Evolutionary conservation across 2,113 vertebrate genomes (phyloP).

Genomic region (Holacanthus passer): DNA sequence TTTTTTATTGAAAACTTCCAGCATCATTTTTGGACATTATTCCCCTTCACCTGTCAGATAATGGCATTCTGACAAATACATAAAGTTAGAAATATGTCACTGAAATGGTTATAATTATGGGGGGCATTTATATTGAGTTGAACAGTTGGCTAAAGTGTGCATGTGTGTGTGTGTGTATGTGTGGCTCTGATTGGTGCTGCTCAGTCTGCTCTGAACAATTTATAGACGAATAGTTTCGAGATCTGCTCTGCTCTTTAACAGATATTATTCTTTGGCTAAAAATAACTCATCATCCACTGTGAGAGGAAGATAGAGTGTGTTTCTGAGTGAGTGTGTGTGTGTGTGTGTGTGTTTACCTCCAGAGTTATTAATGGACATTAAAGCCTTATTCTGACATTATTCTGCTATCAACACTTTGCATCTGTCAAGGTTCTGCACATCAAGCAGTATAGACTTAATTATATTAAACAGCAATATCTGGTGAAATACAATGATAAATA

Average conservation of each 20-base stretch:
- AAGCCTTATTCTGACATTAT: background rate
- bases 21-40: slow-evolving; percentile 1
- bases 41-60: background rate
- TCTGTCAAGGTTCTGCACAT: background rate
- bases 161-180: background rate
- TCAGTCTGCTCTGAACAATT: slow-evolving; percentile 12
- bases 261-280: slow-evolving; percentile 41
- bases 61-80: background rate
- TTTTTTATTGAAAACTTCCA: slow-evolving; percentile 10
- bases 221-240: slow-evolving; percentile 21
- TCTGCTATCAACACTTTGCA: background rate
- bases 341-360: slow-evolving; percentile 3
- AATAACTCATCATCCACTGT: slow-evolving; percentile 12
- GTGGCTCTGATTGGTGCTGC: background rate
- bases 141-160: slow-evolving; percentile 26
- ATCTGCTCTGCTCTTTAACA: background rate
- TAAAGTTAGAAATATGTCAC: slow-evolving; percentile 11
- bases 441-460: background rate
- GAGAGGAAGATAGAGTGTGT: background rate
- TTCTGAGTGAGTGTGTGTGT: background rate
- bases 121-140: slow-evolving; percentile 18
- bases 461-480: background rate
- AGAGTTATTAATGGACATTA: background rate
- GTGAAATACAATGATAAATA: background rate
- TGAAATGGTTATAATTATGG: slow-evolving; percentile 29